phyloP scores from a whole-genome alignment of 2,888 invertebrate species.

The Diarsia dahlii region DNA sequence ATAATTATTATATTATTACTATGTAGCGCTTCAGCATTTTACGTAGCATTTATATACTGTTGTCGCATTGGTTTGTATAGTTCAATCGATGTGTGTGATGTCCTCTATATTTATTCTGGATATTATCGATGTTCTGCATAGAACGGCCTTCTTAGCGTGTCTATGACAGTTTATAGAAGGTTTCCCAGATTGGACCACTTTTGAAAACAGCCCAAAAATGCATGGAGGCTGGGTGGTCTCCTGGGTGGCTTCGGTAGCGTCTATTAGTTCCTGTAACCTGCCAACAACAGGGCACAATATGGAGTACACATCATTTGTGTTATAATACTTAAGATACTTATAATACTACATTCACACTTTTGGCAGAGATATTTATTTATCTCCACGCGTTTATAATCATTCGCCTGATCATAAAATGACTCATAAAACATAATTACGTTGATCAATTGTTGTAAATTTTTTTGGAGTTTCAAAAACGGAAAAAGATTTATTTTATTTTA shows the following conservation, averaged over 20 bases:
- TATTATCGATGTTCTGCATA: conserved; percentile 26
- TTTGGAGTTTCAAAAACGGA: neutral
- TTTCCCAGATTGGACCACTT: too few relatives aligned
- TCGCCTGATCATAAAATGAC: neutral
- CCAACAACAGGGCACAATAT: neutral
- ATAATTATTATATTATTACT: conserved; percentile 23
- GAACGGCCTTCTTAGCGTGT: conserved; percentile 14
- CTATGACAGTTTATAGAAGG: neutral
- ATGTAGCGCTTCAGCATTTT: conserved; percentile 64
- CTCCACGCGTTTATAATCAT: neutral
- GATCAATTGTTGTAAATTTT: neutral
- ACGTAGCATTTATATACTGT: conserved; percentile 57
- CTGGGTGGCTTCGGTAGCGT: neutral
- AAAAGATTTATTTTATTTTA: too few relatives aligned
- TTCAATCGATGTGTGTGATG: conserved; percentile 29
- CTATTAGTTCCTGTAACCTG: neutral
- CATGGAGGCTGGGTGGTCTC: too few relatives aligned
- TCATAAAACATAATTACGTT: neutral
- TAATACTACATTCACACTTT: neutral
- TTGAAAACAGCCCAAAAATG: too few relatives aligned
- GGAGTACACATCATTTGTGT: neutral
- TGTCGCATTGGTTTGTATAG: conserved; percentile 22
- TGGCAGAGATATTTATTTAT: neutral
- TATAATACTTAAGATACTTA: neutral
- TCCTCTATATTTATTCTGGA: conserved; percentile 30